Base-by-base conservation (phyloP, 2,113 vertebrate species). In the Tachysurus fulvidraco region DNA sequence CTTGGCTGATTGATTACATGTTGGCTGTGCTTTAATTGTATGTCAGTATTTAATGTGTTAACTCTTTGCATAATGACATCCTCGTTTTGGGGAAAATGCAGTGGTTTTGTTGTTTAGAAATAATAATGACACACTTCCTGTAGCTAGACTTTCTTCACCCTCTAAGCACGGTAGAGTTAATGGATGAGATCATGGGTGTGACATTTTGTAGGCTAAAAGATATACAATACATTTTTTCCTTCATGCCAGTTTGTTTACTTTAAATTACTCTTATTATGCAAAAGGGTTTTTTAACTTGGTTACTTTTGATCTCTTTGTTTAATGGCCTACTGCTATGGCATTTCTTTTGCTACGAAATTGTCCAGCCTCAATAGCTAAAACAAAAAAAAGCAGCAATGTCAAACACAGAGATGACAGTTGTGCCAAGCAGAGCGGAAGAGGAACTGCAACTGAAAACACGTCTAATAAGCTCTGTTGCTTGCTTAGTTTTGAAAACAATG, bases 381-480 rank as follows among this genome's bases (percentile, higher is more conserved):
- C 65, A 59, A 19, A 1, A 36, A 74, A 54, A 73, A 84, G 50
- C 46, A 55, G 28, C 4, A 16, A 67, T 67, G 13, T 65, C 81
- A 69, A 57, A 74, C 52, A 71, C 67, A 74, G 36, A 84, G 30
- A 59, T 74, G 83, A 84, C 54, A 73, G 83, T 74, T 76, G 69
- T 59, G 55, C 30, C 78, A 80, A 80, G 4, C 55, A 19, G 11
- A 25, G 54, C 12, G 36, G 69, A 84, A 74, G 83, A 76, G 69
- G 83, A 84, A 84, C 83, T 74, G 83, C 83, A 84, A 74, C 83
- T 74, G 30, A 52, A 84, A 57, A 83, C 50, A 14, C 0, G 36
- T 73, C 25, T 17, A 84, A 44, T 54, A 60, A 54, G 81, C 23
- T 83, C 44, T 52, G 60, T 46, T 28, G 60, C 46, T 62, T 67